phyloP scores from a whole-genome alignment of 2,113 vertebrate genomes.

The Clarias batrachus region DNA sequence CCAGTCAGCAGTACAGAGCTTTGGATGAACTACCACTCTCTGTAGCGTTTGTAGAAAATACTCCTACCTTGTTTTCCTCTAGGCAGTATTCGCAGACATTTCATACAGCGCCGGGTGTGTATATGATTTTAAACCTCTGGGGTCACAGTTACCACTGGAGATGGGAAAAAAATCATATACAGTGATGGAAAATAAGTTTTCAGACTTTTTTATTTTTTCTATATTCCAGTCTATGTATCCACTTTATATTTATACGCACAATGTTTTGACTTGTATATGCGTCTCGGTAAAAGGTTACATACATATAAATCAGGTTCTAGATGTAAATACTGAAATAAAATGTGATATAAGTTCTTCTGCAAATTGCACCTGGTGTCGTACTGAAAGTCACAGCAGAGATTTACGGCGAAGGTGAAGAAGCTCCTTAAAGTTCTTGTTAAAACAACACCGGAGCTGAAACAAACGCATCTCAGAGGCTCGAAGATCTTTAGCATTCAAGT shows the following conservation, averaged over 20 bases:
- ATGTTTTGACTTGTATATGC: neutral
- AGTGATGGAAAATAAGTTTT: neutral
- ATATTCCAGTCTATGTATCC: neutral
- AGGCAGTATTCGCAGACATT: neutral
- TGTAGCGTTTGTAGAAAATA: neutral
- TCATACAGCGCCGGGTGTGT: slow-evolving; percentile 15
- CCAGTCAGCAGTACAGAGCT: neutral
- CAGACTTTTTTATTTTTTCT: too few species aligned
- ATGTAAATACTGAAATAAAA: neutral
- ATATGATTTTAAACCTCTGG: slow-evolving; percentile 27
- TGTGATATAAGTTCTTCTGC: neutral
- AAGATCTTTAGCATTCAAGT: neutral
- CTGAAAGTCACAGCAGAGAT: too few species aligned
- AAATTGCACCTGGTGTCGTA: neutral
- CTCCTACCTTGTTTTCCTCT: neutral
- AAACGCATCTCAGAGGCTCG: neutral
- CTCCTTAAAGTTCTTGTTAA: slow-evolving; percentile 15
- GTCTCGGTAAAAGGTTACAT: neutral
- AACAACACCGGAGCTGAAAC: neutral
- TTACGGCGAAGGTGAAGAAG: neutral
- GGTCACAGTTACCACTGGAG: neutral
- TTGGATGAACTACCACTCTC: neutral
- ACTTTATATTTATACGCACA: neutral
- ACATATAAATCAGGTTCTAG: neutral
- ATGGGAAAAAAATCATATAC: neutral